Evolutionary conservation across 2,113 vertebrate species (phyloP).

Genomic region (Zootoca vivipara): DNA sequence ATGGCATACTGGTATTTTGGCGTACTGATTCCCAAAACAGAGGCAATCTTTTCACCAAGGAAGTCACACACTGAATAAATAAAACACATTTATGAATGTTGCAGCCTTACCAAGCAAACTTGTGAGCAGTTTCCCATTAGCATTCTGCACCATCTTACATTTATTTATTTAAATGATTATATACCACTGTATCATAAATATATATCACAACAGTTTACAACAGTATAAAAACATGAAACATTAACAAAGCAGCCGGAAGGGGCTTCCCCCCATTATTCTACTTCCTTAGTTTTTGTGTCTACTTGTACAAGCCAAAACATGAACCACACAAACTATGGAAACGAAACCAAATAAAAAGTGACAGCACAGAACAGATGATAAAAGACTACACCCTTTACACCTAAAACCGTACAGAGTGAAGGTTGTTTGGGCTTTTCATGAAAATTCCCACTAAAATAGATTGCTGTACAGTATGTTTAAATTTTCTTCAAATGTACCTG

Average conservation of each 20-base stretch:
- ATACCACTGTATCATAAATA: too few species aligned
- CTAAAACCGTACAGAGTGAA: neutral
- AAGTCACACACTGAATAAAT: constrained; percentile 91
- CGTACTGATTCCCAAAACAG: constrained; percentile 93
- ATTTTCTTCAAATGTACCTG: neutral
- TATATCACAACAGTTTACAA: too few species aligned
- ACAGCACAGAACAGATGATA: neutral
- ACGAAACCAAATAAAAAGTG: neutral
- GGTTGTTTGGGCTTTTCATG: neutral
- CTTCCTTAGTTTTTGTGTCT: neutral
- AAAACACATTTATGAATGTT: constrained; percentile 31
- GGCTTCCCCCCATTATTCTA: neutral
- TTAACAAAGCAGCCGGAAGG: too few species aligned
- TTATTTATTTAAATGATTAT: too few species aligned
- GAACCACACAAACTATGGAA: neutral
- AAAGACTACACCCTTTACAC: neutral
- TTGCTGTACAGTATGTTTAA: neutral
- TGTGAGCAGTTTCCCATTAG: neutral
- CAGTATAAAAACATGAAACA: too few species aligned
- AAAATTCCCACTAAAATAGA: neutral
- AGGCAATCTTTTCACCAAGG: constrained; percentile 94
- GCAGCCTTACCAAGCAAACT: neutral
- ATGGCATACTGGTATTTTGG: constrained; percentile 98
- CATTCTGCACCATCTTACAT: neutral
- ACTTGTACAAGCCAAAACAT: neutral